Base-by-base conservation (phyloP, 2,888 invertebrate genomes). In the Oscheius onirici region DNA sequence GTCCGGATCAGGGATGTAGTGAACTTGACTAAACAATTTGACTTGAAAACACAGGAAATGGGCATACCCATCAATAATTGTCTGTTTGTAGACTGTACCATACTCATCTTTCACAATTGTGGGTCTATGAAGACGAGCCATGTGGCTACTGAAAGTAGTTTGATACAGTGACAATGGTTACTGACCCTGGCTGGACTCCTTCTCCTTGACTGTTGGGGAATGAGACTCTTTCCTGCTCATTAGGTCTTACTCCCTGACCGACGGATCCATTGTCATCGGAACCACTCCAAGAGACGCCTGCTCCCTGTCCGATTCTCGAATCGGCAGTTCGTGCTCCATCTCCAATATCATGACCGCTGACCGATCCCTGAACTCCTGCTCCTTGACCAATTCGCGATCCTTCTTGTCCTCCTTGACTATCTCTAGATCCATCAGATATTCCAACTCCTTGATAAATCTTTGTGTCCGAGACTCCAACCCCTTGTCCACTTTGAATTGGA, bases 31-130 rank as follows among this genome's bases (percentile, higher is more conserved):
- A 41, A 66, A 60, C 8, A 8, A 11, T 34, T 10, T 43, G 8
- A 17, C 57, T 58, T 11, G 15, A 43, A 20, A 43, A 24, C 15
- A 26, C 11, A n/a, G 15, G 15, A 40, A 8, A 34, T 8, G 34
- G 8, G 3, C 13, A n/a, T 54, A 66, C 66, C 54, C 54, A 51
- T 66, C 28, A 41, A 54, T 22, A 20, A 54, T 17, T 3, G 26
- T 54, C 17, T 40, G 41, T 10, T 66, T 40, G 41, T 66, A 66
- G 41, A 54, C 20, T 2, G 54, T 66, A 6, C 66, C 66, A 41
- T 41, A 66, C 24, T 66, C 54, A 22, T 66, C 66, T 40, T 40
- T 52, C 20, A 66, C 52, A 24, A 66, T 54, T n/a, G 54, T 54
- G 8, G 52, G 66, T 13, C 52, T 22, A 40, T 52, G 66, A 6